Evolutionary conservation across 2,113 vertebrate genomes (phyloP).

Genomic region (Phylloscopus trochiloides): DNA sequence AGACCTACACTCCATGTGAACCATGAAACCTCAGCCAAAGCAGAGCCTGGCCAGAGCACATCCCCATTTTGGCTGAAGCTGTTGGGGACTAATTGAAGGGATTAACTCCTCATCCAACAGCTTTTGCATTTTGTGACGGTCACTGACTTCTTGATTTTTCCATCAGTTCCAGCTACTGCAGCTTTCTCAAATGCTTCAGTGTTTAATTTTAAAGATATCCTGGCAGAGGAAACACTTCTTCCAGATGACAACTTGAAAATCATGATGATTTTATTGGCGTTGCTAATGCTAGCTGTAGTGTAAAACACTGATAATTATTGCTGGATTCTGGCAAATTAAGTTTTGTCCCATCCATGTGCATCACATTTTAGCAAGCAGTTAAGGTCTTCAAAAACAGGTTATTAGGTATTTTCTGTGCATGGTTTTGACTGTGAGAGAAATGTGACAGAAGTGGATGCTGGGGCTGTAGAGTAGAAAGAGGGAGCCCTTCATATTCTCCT

Average conservation of each 20-base stretch:
- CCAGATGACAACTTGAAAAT: neutral
- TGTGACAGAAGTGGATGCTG: neutral
- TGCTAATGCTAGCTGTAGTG: neutral
- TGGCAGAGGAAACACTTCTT: neutral
- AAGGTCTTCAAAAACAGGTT: neutral
- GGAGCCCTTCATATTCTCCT: neutral
- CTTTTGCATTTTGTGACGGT: neutral
- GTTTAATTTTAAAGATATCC: neutral
- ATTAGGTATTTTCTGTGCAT: neutral
- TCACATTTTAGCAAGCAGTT: neutral
- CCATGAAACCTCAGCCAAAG: neutral
- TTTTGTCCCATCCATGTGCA: neutral
- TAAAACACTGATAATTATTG: neutral
- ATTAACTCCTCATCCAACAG: neutral
- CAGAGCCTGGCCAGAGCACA: neutral
- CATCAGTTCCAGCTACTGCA: neutral
- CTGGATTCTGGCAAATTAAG: neutral
- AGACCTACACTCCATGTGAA: neutral
- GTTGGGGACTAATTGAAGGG: neutral
- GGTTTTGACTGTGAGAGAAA: neutral
- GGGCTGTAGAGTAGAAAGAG: neutral
- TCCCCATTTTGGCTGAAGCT: neutral
- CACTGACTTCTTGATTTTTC: neutral
- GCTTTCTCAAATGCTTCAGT: neutral
- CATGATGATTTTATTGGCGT: neutral